phyloP scores from a whole-genome alignment of 2,113 vertebrate species.

The Dromas ardeola region DNA sequence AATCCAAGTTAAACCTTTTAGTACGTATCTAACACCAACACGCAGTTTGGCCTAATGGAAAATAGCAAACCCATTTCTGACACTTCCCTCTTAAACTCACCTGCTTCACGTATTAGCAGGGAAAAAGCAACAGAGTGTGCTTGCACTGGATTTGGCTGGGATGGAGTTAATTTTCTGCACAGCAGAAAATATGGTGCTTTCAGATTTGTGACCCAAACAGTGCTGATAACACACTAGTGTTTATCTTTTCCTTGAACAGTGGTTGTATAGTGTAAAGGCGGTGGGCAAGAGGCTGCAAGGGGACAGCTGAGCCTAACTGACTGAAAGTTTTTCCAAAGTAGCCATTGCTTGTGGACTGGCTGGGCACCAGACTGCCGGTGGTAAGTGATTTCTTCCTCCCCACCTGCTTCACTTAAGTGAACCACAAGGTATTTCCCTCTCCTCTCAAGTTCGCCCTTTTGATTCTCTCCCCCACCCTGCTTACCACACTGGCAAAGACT shows the following conservation, averaged over 20 bases:
- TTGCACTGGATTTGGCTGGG: neutral
- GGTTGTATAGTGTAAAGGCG: rapidly evolving
- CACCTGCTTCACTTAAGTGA: neutral
- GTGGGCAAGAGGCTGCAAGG: neutral
- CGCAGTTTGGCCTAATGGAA: neutral
- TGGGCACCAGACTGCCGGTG: neutral
- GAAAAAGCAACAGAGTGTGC: neutral
- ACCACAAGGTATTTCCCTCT: neutral
- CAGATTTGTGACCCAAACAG: neutral
- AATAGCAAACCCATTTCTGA: neutral
- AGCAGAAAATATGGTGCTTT: neutral
- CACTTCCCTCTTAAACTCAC: neutral
- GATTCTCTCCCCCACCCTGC: neutral
- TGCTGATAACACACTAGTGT: too few relatives aligned
- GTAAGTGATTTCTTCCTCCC: neutral
- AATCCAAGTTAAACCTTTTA: neutral
- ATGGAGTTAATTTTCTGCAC: neutral
- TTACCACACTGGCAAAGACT: neutral
- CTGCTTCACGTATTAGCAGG: neutral
- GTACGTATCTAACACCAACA: neutral
- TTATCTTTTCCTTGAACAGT: neutral
- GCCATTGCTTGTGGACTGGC: neutral
- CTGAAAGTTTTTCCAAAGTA: neutral
- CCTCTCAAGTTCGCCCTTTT: neutral
- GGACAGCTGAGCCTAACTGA: neutral